Percentiles rank a stretch among this genome's conserved stretches.
phyloP scores from a whole-genome alignment of 2,888 invertebrate genomes.

The Limnephilus lunatus region DNA sequence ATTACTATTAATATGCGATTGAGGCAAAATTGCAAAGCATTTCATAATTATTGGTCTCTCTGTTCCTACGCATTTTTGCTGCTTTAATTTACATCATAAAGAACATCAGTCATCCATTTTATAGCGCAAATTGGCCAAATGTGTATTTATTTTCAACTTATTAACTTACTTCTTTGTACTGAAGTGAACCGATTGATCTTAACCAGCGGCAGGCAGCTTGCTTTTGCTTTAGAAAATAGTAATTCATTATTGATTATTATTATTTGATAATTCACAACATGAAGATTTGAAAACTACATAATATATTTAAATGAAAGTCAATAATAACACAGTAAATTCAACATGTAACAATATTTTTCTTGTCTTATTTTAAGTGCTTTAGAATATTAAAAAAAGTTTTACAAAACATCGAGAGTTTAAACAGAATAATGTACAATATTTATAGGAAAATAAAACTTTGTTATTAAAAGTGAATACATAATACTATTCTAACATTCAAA shows the following conservation, averaged over 20 bases:
- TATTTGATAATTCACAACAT: conserved; percentile 41
- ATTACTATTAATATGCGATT: background rate
- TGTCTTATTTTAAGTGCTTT: background rate
- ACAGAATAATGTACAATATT: background rate
- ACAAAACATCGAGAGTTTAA: conserved; percentile 29
- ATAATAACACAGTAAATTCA: background rate
- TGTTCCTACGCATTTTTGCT: background rate
- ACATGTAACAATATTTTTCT: background rate
- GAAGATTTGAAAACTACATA: conserved; percentile 38
- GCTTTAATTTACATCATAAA: background rate
- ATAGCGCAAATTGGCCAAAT: background rate
- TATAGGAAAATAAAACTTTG: background rate
- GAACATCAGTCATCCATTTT: conserved; percentile 13
- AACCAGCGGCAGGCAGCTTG: background rate
- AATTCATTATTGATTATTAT: background rate
- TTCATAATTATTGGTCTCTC: background rate
- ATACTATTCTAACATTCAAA: background rate
- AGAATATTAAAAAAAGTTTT: background rate
- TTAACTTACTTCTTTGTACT: background rate
- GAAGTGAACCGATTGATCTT: background rate
- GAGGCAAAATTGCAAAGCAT: conserved; percentile 2
- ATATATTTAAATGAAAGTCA: background rate
- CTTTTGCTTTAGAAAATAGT: background rate
- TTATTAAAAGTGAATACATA: conserved; percentile 4
- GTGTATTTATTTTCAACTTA: conserved; percentile 2